Evolutionary conservation across 1,140 invertebrate genomes (phyloP).

Genomic region (Drosophila seguyi): DNA sequence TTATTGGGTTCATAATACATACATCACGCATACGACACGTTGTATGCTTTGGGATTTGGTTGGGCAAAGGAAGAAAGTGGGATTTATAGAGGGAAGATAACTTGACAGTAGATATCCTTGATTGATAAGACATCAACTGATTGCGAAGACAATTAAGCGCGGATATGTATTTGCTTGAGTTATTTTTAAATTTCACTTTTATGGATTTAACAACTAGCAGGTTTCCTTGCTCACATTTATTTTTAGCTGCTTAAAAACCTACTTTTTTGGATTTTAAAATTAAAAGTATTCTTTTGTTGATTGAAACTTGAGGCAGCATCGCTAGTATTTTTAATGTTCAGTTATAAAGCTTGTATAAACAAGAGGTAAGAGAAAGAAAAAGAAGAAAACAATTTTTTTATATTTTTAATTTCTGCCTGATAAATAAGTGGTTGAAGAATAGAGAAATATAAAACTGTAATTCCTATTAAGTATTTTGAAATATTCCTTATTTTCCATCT

Average conservation of each 20-base stretch:
- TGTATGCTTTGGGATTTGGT: conserved; percentile 2
- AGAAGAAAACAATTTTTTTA: too few species aligned
- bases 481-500: too few species aligned
- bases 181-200: not conserved
- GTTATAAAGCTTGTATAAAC: too few species aligned
- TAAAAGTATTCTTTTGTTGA: too few species aligned
- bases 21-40: conserved; percentile 52
- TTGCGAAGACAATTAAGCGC: not conserved
- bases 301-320: too few species aligned
- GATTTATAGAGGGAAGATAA: conserved; percentile 10
- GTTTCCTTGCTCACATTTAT: too few species aligned
- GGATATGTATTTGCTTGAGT: not conserved
- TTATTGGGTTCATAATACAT: conserved; percentile 14
- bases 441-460: not conserved
- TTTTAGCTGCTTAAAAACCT: too few species aligned
- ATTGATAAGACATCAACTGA: conserved; percentile 1
- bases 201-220: not conserved
- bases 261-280: too few species aligned
- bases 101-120: not conserved
- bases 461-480: not conserved
- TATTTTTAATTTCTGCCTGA: too few species aligned
- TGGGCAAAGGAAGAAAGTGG: not conserved
- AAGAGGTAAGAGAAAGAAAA: too few species aligned
- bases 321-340: too few species aligned
- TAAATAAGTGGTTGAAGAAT: not conserved